These are phyloP conservation scores for Micronycteris hirsuta DNA, from an alignment of 2,113 vertebrate genomes.

Conservation along the genomic window DNA sequence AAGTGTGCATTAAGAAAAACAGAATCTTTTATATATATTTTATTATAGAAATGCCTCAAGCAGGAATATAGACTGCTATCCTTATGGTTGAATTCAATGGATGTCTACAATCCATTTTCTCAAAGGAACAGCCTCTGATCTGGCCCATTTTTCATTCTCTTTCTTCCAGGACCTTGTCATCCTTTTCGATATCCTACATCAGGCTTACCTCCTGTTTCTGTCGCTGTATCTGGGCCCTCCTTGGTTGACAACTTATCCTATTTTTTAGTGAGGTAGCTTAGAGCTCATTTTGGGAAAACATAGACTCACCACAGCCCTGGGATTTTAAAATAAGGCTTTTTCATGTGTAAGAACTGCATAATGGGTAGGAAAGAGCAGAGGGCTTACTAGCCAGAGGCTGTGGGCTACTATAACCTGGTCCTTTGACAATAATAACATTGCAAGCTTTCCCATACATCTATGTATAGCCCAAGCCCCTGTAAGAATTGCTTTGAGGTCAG, in stretches of 20 bases:
- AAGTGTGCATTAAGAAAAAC: neutral
- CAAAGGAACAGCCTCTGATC: neutral
- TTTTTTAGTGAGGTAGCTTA: neutral
- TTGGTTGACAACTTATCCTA: neutral
- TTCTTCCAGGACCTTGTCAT: neutral
- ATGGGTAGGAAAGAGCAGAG: neutral
- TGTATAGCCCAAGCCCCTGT: neutral
- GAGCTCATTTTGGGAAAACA: neutral
- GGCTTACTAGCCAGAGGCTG: neutral
- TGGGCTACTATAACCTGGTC: neutral
- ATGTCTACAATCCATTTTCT: neutral
- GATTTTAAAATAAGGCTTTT: neutral
- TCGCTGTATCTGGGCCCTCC: neutral
- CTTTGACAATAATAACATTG: neutral
- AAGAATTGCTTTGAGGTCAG: neutral
- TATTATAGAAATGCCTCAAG: neutral
- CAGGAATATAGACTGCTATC: neutral
- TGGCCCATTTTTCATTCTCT: neutral
- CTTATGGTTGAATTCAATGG: neutral
- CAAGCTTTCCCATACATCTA: neutral
- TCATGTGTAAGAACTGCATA: neutral
- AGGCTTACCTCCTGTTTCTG: neutral
- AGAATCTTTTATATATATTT: neutral
- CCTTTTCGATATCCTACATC: neutral
- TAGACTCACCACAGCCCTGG: neutral